Evolutionary conservation across 2,888 invertebrate genomes (phyloP), one percentile per base, ranked within the genome.

Genomic region (Acleris holmiana): DNA sequence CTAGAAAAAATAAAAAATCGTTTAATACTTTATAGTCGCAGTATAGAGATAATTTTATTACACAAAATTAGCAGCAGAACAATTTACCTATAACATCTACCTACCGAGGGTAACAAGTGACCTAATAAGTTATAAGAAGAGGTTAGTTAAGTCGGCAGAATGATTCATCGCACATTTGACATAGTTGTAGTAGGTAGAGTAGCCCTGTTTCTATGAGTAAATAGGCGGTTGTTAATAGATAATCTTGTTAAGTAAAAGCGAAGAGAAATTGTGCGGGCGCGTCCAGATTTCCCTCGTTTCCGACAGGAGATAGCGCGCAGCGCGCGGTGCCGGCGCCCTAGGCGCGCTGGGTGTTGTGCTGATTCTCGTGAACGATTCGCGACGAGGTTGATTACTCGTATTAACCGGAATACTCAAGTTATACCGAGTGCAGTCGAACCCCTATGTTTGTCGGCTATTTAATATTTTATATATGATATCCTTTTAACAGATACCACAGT

Each of bases 221-320:
- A 51, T 17, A 50, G 46, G 19, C 19, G 21, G 51, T 41, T 57
- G 51, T 55, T 55, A 49, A 55, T 23, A 41, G 41, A 55, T 50
- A 29, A 58, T 51, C 25, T 53, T 10, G 18, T 58, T 40, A 17
- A 65, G 59, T 55, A 65, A 65, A 60, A 60, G 65, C 59, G 54
- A 19, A 35, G 59, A 44, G 49, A 65, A 50, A 50, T 54, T 21
- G 29, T 21, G 49, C 25, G 29, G 55, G n/a, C 54, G 41, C 54
- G 29, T 54, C 65, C 23, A 60, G 65, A 44, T 65, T 65, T 55
- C 59, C 41, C 49, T 21, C 25, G 47, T 29, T 46, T 44, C 44
- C 6, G 25, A 4, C 57, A 47, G 47, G 57, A 56, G 49, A 53
- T 53, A 58, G 21, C 57, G 51, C 23, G 23, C 40, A 19, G 6